These are phyloP conservation scores for Oryzias javanicus DNA, from an alignment of 2,113 vertebrate species.

Conservation along the genomic window DNA sequence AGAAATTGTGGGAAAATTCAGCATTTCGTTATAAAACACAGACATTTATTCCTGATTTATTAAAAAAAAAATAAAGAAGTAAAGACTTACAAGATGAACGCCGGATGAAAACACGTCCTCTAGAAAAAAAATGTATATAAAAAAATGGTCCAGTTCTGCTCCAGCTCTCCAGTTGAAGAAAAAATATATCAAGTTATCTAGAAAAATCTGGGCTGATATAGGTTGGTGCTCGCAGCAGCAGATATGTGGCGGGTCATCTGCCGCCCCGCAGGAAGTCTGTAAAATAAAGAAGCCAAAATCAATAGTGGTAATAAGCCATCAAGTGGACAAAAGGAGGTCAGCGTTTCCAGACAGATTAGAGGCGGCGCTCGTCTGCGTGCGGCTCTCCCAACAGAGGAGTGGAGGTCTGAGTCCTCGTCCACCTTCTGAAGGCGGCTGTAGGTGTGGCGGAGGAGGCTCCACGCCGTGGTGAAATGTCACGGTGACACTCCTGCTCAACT, in stretches of 20 bases:
- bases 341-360: constrained; percentile 63
- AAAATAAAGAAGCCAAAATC: constrained; percentile 63
- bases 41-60: too few relatives aligned
- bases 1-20: too few relatives aligned
- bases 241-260: constrained; percentile 57
- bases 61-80: too few relatives aligned
- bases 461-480: too few relatives aligned
- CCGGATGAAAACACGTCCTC: too few relatives aligned
- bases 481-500: too few relatives aligned
- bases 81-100: too few relatives aligned
- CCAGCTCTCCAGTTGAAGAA: background rate
- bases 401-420: too few relatives aligned
- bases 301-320: constrained; percentile 67
- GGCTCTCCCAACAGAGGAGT: background rate
- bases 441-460: too few relatives aligned
- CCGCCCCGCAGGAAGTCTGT: constrained; percentile 55
- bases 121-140: background rate
- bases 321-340: constrained; percentile 68
- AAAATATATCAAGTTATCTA: constrained; percentile 1
- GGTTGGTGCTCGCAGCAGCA: constrained; percentile 27
- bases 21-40: too few relatives aligned
- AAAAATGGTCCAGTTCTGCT: constrained; percentile 4
- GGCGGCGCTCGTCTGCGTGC: constrained; percentile 35
- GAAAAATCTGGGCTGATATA: background rate
- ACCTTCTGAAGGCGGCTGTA: too few relatives aligned